Conservation (phyloP, 2,113 vertebrate genomes). For the Pelobates fuscus region DNA sequence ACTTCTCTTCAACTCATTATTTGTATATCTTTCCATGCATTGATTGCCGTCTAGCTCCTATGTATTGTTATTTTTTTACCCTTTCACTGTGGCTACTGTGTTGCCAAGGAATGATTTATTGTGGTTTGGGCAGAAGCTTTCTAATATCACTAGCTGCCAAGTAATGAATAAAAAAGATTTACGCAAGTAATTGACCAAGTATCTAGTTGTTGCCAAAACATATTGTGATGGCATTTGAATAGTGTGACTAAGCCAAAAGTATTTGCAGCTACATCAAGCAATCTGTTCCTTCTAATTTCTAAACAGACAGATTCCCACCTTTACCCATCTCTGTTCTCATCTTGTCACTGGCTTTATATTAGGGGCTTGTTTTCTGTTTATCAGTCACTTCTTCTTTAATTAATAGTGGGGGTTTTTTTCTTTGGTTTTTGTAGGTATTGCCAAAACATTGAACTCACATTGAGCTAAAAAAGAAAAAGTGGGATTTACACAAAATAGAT, state of each 20-base stretch:
- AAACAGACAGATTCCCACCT: neutral
- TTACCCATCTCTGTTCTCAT: constrained; percentile 14
- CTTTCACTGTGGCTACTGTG: neutral
- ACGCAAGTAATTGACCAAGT: constrained; percentile 35
- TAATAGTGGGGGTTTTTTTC: no score
- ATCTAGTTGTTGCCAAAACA: constrained; percentile 10
- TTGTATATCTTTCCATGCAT: neutral
- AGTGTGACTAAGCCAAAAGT: constrained; percentile 8
- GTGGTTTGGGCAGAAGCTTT: constrained; percentile 27
- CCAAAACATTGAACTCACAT: no score
- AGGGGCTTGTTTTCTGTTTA: no score
- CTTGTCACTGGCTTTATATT: no score
- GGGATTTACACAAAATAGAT: no score
- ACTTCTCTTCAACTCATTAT: neutral
- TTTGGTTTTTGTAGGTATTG: no score
- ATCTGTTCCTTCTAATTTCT: constrained; percentile 27
- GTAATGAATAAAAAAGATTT: constrained; percentile 21
- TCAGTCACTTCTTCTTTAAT: no score
- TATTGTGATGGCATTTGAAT: constrained; percentile 37
- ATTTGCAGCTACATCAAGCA: neutral
- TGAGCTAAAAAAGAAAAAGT: no score
- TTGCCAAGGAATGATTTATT: constrained; percentile 11
- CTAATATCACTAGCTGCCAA: constrained; percentile 32
- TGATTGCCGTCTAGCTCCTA: constrained; percentile 11
- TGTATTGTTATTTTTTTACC: neutral